These are phyloP conservation scores for Melikaiella ostensackeni DNA, from an alignment of 2,888 invertebrate genomes.

Conservation along the genomic window DNA sequence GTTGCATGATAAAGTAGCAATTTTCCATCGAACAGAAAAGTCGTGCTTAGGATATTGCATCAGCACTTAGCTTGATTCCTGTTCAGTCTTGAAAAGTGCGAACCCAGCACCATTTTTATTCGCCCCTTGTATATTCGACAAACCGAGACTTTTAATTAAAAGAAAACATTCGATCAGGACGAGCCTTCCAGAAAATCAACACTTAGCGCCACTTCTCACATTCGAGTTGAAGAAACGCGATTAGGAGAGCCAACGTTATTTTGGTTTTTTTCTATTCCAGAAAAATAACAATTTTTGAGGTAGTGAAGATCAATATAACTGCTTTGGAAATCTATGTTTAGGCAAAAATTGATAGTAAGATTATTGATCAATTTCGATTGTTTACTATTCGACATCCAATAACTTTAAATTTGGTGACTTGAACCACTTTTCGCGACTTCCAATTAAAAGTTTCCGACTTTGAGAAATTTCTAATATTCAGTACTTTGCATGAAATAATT, in stretches of 20 bases:
- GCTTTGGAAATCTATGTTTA: neutral
- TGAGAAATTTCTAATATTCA: too few relatives aligned
- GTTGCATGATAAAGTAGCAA: slow-evolving; percentile 30
- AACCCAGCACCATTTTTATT: neutral
- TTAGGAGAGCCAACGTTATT: neutral
- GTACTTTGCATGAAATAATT: too few relatives aligned
- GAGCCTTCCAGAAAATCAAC: neutral
- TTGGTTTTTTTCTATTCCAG: neutral
- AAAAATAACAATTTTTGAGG: neutral
- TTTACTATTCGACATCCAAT: too few relatives aligned
- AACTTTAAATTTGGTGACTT: too few relatives aligned
- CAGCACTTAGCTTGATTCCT: slow-evolving; percentile 23
- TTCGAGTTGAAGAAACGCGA: neutral
- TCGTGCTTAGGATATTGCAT: slow-evolving; percentile 35
- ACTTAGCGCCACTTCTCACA: neutral
- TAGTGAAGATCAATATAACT: neutral
- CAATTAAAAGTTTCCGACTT: too few relatives aligned
- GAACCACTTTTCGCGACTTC: too few relatives aligned
- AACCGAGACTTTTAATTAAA: slow-evolving; percentile 15
- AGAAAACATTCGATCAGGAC: slow-evolving; percentile 12
- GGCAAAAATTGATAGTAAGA: too few relatives aligned
- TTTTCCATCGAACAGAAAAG: slow-evolving; percentile 23
- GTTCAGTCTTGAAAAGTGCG: slow-evolving; percentile 8
- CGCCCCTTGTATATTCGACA: neutral
- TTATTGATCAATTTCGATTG: too few relatives aligned